Evolutionary conservation across 2,113 vertebrate genomes (phyloP).

Genomic region (Poeciliopsis prolifica): DNA sequence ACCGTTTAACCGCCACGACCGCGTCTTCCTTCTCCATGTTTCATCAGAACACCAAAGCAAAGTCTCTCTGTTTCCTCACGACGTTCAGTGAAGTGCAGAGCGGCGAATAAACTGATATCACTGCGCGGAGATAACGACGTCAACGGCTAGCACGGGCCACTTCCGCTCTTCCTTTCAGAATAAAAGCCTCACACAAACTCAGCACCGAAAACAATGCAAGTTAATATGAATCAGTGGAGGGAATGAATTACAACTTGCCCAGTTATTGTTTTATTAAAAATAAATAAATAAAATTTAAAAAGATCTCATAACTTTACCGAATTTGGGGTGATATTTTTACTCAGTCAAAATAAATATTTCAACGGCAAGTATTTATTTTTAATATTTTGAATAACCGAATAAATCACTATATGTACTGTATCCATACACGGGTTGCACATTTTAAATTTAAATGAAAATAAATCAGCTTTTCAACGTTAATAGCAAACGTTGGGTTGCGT

Average conservation of each 20-base stretch:
- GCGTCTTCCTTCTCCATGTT: slow-evolving; percentile 42
- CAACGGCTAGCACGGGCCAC: neutral
- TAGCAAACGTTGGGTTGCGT: neutral
- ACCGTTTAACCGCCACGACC: slow-evolving; percentile 26
- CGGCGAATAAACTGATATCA: neutral
- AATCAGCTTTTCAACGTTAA: too few relatives aligned
- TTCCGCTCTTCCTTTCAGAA: slow-evolving; percentile 18
- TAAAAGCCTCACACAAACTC: neutral
- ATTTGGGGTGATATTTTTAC: too few relatives aligned
- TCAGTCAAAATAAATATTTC: too few relatives aligned
- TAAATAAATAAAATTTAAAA: too few relatives aligned
- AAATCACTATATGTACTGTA: too few relatives aligned
- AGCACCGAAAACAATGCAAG: neutral
- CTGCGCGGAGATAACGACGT: neutral
- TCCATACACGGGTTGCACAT: too few relatives aligned
- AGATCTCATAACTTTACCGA: neutral
- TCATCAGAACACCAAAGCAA: neutral
- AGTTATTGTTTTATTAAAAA: neutral
- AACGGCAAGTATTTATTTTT: too few relatives aligned
- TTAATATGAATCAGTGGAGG: neutral
- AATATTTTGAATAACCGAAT: too few relatives aligned
- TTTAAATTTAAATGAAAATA: too few relatives aligned
- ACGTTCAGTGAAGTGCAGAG: neutral
- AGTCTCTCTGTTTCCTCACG: neutral
- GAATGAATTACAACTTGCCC: neutral